phyloP scores from a whole-genome alignment of 2,888 invertebrate genomes.

The Diogma glabrata region DNA sequence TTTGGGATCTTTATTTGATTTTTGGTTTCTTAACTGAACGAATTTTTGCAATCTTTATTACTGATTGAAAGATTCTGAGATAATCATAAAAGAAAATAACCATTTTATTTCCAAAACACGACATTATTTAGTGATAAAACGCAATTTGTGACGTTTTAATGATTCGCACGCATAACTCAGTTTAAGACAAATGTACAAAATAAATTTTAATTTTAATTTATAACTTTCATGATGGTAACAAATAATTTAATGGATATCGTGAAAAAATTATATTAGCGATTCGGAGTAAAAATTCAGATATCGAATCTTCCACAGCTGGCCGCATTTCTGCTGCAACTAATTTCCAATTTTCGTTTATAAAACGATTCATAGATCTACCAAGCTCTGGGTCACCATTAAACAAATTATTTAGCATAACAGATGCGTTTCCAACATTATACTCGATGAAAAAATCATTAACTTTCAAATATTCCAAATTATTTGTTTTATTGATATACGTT shows the following conservation, averaged over 20 bases:
- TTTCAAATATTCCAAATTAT: constrained; percentile 43
- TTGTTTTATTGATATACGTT: constrained; percentile 35
- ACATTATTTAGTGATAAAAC: too few relatives aligned
- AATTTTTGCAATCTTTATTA: too few relatives aligned
- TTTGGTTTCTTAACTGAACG: too few relatives aligned
- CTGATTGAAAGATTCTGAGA: too few relatives aligned
- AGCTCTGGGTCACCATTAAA: constrained; percentile 59
- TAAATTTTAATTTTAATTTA: background rate
- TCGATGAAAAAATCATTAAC: constrained; percentile 52
- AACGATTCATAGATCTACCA: constrained; percentile 60
- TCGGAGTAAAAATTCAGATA: constrained; percentile 44
- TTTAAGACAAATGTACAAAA: constrained; percentile 1
- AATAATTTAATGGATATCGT: constrained; percentile 43
- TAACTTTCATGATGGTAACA: constrained; percentile 36
- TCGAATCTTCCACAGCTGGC: constrained; percentile 52
- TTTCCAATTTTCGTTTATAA: constrained; percentile 69
- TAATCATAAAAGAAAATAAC: too few relatives aligned
- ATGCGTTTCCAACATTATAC: constrained; percentile 53
- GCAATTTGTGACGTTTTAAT: too few relatives aligned
- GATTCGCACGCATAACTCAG: too few relatives aligned
- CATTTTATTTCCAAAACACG: too few relatives aligned
- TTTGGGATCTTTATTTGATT: too few relatives aligned
- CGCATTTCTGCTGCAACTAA: constrained; percentile 57
- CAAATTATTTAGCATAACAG: constrained; percentile 54
- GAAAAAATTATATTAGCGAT: constrained; percentile 48